Evolutionary conservation across 2,888 invertebrate genomes (phyloP), one percentile per base, ranked within the genome.

Genomic region (Sphaerophoria rueppellii): DNA sequence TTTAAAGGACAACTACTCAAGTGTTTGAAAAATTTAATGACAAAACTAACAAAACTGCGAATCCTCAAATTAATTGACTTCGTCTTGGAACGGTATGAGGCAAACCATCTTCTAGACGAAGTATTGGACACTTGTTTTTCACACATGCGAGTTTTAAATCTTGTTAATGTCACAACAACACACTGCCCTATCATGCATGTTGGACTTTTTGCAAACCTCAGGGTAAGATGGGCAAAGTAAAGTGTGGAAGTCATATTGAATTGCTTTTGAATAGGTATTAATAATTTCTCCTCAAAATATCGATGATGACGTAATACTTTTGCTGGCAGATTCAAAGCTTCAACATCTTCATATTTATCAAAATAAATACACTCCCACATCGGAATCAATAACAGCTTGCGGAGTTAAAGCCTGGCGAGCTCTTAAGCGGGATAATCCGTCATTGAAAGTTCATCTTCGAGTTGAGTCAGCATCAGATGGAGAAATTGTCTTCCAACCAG

Each of bases 161-260:
- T 97, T n/a, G 93, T 96, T 6, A 97, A 97, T 90, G 93, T 95
- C 4, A 96, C 96, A 0, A 95, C 94, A 88, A 92, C 93, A 5
- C 93, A 93, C 60, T 95, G 95, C 88, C 94, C 95, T 40, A 92
- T 97, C 24, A 92, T 96, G 82, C 96, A 96, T 88, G 94, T 95
- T 35, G 96, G 96, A 0, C 94, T 96, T 37, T 96, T 97, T 89
- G 90, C 96, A 34, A 95, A 96, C 90, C 93, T 97, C 73, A 92
- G 94, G 89, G 95, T 94, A 71, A 87, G 86, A 52, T 12, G 2
- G 9, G 7, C 6, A n/a, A 2, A 6, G n/a, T n/a, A 52, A 34
- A 40, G 9, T n/a, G 16, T 7, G 24, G 34, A 69, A 5, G 7
- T 0, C 11, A n/a, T 37, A 48, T 46, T 54, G 11, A 67, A 40